A percentile compares a stretch with the other conserved stretches of the same genome.
Conservation (phyloP, 1,140 invertebrate species). For the Drosophila subpulchrella region DNA sequence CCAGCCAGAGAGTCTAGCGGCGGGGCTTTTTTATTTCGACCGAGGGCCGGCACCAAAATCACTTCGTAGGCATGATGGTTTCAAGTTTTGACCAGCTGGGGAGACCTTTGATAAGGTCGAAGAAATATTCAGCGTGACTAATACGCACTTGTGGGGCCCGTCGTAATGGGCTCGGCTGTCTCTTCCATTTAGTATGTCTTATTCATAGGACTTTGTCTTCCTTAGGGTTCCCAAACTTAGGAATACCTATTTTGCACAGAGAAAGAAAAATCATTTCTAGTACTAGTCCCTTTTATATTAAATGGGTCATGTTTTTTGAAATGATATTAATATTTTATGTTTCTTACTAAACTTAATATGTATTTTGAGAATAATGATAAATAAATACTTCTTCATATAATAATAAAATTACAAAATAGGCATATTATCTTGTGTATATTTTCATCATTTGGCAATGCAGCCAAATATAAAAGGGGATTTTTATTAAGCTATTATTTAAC, state of each 20-base stretch:
- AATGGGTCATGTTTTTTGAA: too few relatives aligned
- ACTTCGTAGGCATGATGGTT: slow-evolving; percentile 32
- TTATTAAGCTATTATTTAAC: too few relatives aligned
- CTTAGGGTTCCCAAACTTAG: not conserved
- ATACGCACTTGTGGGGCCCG: slow-evolving; percentile 30
- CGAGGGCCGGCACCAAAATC: slow-evolving; percentile 16
- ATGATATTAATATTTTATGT: too few relatives aligned
- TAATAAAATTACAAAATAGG: too few relatives aligned
- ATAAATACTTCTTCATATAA: too few relatives aligned
- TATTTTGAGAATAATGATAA: too few relatives aligned
- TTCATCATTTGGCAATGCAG: too few relatives aligned
- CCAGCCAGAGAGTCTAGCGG: slow-evolving; percentile 19
- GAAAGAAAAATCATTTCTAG: not conserved
- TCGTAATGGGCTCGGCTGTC: slow-evolving; percentile 10
- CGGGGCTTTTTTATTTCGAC: slow-evolving; percentile 63
- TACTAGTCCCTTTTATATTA: too few relatives aligned
- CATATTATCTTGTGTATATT: too few relatives aligned
- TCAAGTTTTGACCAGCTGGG: slow-evolving; percentile 22
- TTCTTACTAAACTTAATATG: too few relatives aligned
- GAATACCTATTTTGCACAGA: not conserved
- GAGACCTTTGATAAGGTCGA: slow-evolving; percentile 47
- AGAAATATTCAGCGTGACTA: slow-evolving; percentile 34
- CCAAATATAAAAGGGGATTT: too few relatives aligned
- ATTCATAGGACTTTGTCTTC: slow-evolving; percentile 2
- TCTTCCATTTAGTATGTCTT: not conserved